Evolutionary conservation across 2,888 invertebrate genomes (phyloP).

Genomic region (Lithophane leautieri): DNA sequence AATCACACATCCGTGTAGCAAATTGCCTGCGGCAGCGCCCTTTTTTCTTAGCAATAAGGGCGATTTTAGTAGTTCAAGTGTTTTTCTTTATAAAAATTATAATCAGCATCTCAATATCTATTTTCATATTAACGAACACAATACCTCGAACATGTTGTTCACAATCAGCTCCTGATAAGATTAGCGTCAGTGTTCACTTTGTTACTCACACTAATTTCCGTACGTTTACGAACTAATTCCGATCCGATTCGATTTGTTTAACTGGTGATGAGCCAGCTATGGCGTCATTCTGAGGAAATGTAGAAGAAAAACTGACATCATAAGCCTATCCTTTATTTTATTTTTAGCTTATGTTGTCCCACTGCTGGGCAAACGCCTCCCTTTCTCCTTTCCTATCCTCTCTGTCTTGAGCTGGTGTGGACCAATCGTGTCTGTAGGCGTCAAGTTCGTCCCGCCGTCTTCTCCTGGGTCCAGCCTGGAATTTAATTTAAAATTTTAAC

Average conservation of each 20-base stretch:
- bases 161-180: slow-evolving; percentile 39
- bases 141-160: slow-evolving; percentile 16
- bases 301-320: neutral
- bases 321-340: neutral
- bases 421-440: neutral
- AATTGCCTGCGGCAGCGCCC: neutral
- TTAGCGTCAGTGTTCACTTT: slow-evolving; percentile 6
- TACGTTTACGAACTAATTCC: slow-evolving; percentile 16
- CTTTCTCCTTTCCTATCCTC: neutral
- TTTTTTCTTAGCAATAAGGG: neutral
- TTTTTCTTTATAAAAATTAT: slow-evolving; percentile 1
- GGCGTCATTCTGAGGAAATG: slow-evolving; percentile 25
- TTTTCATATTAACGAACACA: slow-evolving; percentile 20
- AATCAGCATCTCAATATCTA: slow-evolving; percentile 13
- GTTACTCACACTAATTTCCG: slow-evolving; percentile 26
- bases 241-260: slow-evolving; percentile 30
- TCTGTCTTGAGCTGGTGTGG: neutral
- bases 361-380: neutral
- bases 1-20: neutral
- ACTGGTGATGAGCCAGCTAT: neutral
- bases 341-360: neutral
- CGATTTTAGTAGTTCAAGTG: neutral
- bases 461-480: too few species aligned
- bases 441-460: too few species aligned
- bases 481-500: too few species aligned